phyloP scores from a whole-genome alignment of 37 sponge, comb jelly and placozoan genomes.

The Crambe crambe region DNA sequence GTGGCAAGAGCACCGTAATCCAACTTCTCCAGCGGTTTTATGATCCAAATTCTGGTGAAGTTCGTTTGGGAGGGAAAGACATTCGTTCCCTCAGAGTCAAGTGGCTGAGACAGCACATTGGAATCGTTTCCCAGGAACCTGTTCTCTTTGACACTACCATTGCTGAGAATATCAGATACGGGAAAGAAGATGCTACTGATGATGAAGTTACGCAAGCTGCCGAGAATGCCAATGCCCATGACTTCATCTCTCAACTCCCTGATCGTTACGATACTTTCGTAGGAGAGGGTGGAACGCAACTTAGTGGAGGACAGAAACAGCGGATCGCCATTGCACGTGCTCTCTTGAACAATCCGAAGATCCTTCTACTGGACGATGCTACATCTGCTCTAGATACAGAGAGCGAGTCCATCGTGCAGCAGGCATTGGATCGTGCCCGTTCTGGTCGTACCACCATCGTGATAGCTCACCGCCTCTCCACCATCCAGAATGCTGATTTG shows the following conservation, averaged over 20 bases:
- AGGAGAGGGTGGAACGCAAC: slow-evolving; percentile 85
- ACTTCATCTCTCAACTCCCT: slow-evolving; percentile 78
- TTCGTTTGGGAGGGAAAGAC: slow-evolving; percentile 67
- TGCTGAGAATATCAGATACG: slow-evolving; percentile 86
- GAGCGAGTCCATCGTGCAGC: slow-evolving; percentile 87
- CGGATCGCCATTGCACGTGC: slow-evolving; percentile 92
- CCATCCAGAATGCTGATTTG: slow-evolving; percentile 81
- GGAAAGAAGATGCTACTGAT: slow-evolving; percentile 61
- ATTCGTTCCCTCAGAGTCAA: too few relatives aligned
- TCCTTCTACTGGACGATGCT: slow-evolving; percentile 91
- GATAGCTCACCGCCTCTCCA: slow-evolving; percentile 87
- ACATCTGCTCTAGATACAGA: slow-evolving; percentile 94
- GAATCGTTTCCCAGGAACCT: slow-evolving; percentile 93
- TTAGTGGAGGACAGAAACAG: slow-evolving; percentile 95
- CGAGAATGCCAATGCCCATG: slow-evolving; percentile 77
- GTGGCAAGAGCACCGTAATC: too few relatives aligned
- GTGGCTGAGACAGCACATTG: slow-evolving; percentile 85
- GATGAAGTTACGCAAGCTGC: slow-evolving; percentile 79
- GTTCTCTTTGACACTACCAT: too few relatives aligned
- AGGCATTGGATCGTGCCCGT: slow-evolving; percentile 79
- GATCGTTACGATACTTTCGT: slow-evolving; percentile 85
- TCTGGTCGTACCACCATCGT: slow-evolving; percentile 88
- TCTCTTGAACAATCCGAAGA: slow-evolving; percentile 77
- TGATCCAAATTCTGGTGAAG: slow-evolving; percentile 49
- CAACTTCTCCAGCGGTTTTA: slow-evolving; percentile 88